Conservation (phyloP, 2,113 vertebrate species). For the Eubucco bourcierii region DNA sequence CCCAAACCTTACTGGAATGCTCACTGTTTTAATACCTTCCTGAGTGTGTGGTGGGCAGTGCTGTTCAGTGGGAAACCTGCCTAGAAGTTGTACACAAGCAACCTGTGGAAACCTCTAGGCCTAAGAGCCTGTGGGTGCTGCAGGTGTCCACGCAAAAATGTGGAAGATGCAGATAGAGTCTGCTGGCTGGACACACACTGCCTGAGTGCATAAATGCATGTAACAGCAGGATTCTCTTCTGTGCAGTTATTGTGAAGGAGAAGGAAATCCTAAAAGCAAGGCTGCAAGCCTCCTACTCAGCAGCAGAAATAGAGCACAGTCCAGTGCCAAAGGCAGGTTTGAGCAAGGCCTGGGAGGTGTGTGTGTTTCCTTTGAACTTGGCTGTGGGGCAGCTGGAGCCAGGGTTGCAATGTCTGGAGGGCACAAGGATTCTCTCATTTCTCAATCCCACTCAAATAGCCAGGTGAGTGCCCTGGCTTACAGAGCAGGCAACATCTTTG, state of each 20-base stretch:
- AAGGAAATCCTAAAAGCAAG: not conserved
- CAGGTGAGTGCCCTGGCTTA: not conserved
- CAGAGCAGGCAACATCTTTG: not conserved
- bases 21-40: not conserved
- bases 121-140: not conserved
- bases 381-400: not conserved
- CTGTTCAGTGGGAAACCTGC: not conserved
- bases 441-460: accelerated
- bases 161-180: not conserved
- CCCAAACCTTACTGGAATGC: not conserved
- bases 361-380: not conserved
- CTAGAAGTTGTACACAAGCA: accelerated
- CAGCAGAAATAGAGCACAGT: not conserved
- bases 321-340: not conserved
- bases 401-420: not conserved
- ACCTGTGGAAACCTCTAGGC: not conserved
- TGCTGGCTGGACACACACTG: accelerated
- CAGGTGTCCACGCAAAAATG: not conserved
- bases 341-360: not conserved
- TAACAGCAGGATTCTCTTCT: not conserved
- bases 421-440: not conserved
- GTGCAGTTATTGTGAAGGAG: not conserved
- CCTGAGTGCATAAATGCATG: not conserved
- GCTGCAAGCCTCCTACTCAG: not conserved
- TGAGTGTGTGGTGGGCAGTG: not conserved